Evolutionary conservation across 2,113 vertebrate species (phyloP), one percentile per base, ranked within the genome.

Genomic region (Xyrauchen texanus): DNA sequence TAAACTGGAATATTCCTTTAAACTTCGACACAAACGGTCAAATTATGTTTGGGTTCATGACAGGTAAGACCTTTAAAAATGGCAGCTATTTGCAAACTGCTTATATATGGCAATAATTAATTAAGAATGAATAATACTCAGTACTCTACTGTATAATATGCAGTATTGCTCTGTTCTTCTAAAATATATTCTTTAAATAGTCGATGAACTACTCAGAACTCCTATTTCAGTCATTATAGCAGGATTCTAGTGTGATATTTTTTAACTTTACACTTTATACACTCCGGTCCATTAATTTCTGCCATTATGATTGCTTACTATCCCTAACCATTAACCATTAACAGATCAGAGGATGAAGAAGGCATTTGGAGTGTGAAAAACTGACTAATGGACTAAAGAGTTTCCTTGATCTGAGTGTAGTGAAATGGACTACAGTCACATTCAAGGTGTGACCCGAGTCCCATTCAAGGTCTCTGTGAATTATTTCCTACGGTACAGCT

Each of bases 321-420:
- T 45, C 5, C 11, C 11, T 11, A 2, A 51, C 10, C 47, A 51
- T 68, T 11, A 2, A 51, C 10, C 47, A 51, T 68, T 72, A 60
- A 45, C 52, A 70, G 49, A 69, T 4, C 51, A 8, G 52, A 57
- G 44, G 44, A 72, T 72, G 70, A 44, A 15, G 16, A 34, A 10
- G 3, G 16, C 60, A 47, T 8, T 7, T 12, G 21, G 68, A 44
- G 7, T 55, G 52, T 80, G 42, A 46, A 52, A 34, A 65, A 65
- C 49, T 45, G 21, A 64, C 73, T 53, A 76, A 76, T 76, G 73
- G 51, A 76, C 73, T 76, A 62, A 65, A 76, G 44, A 49, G 66
- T 79, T 85, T 80, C 76, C 75, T 81, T 81, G 78, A 81, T 10
- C 62, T 45, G 55, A 66, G 34, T 65, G 9, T 49, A 57, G 45